These are phyloP conservation scores for Uria lomvia DNA, from an alignment of 2,113 vertebrate genomes.

Conservation along the genomic window DNA sequence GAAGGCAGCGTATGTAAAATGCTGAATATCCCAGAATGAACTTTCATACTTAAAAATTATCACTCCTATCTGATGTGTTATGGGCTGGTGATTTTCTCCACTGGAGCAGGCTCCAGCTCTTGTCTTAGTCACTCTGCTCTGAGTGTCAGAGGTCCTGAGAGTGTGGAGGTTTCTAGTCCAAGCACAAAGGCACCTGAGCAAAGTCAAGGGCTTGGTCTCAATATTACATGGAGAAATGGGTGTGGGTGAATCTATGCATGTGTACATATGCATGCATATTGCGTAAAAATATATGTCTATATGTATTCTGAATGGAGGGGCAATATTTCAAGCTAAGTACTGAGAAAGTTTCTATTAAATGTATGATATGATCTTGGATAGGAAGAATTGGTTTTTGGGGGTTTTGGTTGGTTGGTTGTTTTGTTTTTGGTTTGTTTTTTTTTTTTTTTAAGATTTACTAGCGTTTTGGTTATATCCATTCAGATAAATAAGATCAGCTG, in stretches of 20 bases:
- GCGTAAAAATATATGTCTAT: not conserved
- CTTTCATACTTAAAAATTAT: not conserved
- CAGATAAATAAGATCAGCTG: not conserved
- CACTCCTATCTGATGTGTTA: not conserved
- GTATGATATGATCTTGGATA: not conserved
- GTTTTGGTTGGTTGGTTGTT: not conserved
- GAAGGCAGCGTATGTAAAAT: rapidly evolving
- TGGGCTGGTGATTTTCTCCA: not conserved
- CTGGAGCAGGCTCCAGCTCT: not conserved
- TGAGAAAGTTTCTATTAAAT: not conserved
- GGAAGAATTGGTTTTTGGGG: not conserved
- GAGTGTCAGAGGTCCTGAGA: not conserved
- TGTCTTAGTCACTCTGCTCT: not conserved
- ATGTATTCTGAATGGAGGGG: not conserved
- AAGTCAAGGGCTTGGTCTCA: not conserved
- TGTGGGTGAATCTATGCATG: not conserved
- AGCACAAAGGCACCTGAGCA: not conserved
- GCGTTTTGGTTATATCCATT: not conserved
- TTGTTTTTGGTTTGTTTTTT: not conserved
- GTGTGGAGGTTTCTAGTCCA: not conserved
- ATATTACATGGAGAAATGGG: not conserved
- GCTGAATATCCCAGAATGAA: not conserved
- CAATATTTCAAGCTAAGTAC: not conserved
- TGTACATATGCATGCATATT: not conserved
- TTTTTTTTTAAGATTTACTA: not conserved